Base-by-base conservation (phyloP, 2,797 vertebrate genomes). In the Pogoniulus pusillus region DNA sequence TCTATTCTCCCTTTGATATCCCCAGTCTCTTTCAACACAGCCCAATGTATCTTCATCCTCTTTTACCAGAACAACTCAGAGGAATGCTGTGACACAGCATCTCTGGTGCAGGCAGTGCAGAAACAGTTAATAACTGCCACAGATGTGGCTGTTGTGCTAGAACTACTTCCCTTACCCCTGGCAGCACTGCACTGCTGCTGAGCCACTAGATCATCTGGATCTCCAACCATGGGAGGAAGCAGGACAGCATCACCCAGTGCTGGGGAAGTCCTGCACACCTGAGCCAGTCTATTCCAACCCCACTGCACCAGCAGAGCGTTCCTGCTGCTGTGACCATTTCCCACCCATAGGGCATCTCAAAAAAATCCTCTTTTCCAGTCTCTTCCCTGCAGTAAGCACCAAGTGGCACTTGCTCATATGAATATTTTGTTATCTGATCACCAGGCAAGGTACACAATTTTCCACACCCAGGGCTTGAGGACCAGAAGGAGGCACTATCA, bases 161-260 rank as follows among this genome's bases (percentile, higher is more conserved):
- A 29, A 34, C 22, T 27, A 7, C 17, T 41, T 26, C 22, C 22
- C 35, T 30, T 10, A 27, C 17, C 2, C 0, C 27, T 32, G 63
- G 54, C 49, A 76, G 64, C 65, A 12, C 22, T 16, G 16, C 41
- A 7, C 39, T 32, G 54, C 22, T 24, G 14, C 1, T 0, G 20
- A 9, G 45, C 32, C 49, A 22, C 20, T 6, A 10, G 24, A 23
- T n/a, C 49, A 24, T 5, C 35, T 76, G 64, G 43, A 70, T 34
- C 13, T 32, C 24, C 43, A 76, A 0, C 11, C 54, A 23, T 0
- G 2, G 30, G 5, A 76, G 24, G 32, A 64, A 43, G 18, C 26
- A 43, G 35, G 23, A 47, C 24, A 53, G 12, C 71, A 75, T 30
- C 27, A 34, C 3, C 7, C 45, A 12, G 32, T 3, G 1, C 37